These are phyloP conservation scores for Thecophora atra DNA, from an alignment of 2,888 invertebrate genomes.

Conservation along the genomic window DNA sequence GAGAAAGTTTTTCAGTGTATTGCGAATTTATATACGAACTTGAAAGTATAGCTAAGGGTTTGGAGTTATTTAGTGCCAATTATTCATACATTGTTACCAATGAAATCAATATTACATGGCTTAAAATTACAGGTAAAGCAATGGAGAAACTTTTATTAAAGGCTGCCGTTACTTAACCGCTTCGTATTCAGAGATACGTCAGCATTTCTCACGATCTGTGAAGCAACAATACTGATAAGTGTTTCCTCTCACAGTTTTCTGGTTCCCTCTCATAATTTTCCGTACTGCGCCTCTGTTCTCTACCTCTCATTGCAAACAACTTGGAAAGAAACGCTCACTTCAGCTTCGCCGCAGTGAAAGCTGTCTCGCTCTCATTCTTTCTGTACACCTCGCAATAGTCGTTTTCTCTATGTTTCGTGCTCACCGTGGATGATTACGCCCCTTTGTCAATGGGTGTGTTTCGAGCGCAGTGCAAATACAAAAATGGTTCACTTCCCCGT, in stretches of 20 bases:
- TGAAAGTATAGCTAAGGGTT: too few species aligned
- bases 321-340: not conserved
- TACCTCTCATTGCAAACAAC: not conserved
- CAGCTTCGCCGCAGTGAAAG: not conserved
- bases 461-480: not conserved
- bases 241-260: too few species aligned
- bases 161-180: too few species aligned
- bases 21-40: too few species aligned
- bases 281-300: not conserved
- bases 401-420: not conserved
- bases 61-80: too few species aligned
- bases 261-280: not conserved
- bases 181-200: too few species aligned
- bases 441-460: not conserved
- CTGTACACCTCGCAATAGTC: not conserved
- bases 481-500: conserved; percentile 14
- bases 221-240: too few species aligned
- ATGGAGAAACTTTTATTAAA: too few species aligned
- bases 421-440: conserved; percentile 13
- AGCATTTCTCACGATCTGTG: too few species aligned
- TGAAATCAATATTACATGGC: too few species aligned
- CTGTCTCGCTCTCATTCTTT: not conserved
- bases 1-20: not conserved
- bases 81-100: too few species aligned
- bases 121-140: too few species aligned